These are phyloP conservation scores for Philonicus albiceps DNA, from an alignment of 2,888 invertebrate species.

Conservation along the genomic window DNA sequence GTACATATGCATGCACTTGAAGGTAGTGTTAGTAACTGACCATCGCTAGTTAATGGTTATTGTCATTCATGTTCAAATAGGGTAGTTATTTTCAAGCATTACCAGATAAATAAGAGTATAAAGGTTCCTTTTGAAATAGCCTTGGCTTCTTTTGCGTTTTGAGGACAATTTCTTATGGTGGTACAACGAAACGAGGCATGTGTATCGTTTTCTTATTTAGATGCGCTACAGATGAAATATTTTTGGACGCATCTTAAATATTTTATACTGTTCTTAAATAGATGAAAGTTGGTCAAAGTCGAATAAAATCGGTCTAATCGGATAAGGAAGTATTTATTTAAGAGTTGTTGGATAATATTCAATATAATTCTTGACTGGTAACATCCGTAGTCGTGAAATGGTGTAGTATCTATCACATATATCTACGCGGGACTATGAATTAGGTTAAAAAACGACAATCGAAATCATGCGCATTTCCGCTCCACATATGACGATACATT, in stretches of 20 bases:
- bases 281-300: neutral
- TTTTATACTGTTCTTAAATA: neutral
- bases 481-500: slow-evolving; percentile 16
- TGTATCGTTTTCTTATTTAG: neutral
- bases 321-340: neutral
- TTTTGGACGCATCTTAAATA: neutral
- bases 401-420: neutral
- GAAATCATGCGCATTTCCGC: slow-evolving; percentile 23
- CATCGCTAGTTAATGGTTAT: neutral
- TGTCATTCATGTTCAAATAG: neutral
- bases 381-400: neutral
- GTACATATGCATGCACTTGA: neutral
- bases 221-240: neutral
- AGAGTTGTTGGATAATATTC: neutral
- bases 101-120: neutral
- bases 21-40: neutral
- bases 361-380: neutral
- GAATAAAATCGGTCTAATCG: neutral
- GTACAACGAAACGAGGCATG: neutral
- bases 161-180: neutral
- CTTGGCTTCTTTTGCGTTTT: neutral
- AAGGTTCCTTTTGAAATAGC: neutral
- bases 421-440: neutral
- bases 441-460: neutral
- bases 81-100: neutral